A percentile compares a stretch with the other conserved stretches of the same genome.
Evolutionary conservation across 1,140 invertebrate genomes (phyloP).

Genomic region (Xylocopa sonorina): DNA sequence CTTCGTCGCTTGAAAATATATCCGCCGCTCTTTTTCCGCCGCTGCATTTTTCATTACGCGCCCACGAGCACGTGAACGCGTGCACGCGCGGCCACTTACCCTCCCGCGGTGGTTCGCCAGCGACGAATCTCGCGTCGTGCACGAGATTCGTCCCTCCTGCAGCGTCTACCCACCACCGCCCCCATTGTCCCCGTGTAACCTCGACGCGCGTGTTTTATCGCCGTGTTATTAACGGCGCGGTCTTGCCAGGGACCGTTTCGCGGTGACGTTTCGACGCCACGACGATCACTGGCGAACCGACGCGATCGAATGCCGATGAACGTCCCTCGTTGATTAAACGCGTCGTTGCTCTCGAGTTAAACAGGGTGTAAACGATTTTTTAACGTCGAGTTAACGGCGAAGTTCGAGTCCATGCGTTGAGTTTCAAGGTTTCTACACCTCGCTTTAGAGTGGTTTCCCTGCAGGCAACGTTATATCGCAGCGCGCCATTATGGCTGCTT

Average conservation of each 20-base stretch:
- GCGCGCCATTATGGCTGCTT: too few species aligned
- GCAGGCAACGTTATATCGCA: too few species aligned
- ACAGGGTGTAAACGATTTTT: neutral
- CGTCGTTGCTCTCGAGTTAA: neutral
- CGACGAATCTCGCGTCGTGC: neutral
- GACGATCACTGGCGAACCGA: too few species aligned
- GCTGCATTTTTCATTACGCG: slow-evolving; percentile 66
- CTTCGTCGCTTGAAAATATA: slow-evolving; percentile 60
- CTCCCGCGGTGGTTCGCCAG: neutral
- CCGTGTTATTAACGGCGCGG: neutral
- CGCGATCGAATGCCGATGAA: neutral
- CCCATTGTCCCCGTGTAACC: neutral
- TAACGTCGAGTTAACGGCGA: too few species aligned
- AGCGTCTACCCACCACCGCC: too few species aligned
- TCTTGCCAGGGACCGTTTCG: neutral
- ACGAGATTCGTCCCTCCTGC: neutral
- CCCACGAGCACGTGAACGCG: neutral
- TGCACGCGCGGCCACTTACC: slow-evolving; percentile 3
- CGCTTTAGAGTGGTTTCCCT: too few species aligned
- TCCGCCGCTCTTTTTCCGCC: slow-evolving; percentile 53
- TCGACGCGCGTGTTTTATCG: slow-evolving; percentile 19
- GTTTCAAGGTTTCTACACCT: neutral
- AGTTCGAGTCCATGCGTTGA: too few species aligned
- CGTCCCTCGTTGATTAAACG: neutral
- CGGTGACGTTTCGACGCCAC: neutral